Percentiles rank a stretch among this genome's conserved stretches.
Evolutionary conservation across 2,113 vertebrate species (phyloP).

Genomic region (Heterotilapia buettikoferi): DNA sequence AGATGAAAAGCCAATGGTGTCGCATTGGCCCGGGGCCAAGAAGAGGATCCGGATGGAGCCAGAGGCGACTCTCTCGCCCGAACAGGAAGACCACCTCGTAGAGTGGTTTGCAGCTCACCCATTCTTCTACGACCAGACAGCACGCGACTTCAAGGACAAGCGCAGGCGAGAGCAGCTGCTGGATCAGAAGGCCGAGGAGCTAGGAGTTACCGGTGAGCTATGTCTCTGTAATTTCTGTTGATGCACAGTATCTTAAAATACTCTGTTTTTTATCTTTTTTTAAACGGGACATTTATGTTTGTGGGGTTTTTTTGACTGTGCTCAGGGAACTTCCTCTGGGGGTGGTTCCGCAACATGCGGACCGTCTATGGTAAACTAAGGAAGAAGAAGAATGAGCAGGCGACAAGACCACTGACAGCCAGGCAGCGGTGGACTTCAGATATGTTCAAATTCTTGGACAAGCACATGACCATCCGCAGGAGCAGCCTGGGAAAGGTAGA

Average conservation of each 20-base stretch:
- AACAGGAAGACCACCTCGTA: background rate
- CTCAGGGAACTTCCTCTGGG: background rate
- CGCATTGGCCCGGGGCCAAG: background rate
- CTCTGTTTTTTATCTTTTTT: background rate
- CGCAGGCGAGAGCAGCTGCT: background rate
- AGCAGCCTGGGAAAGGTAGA: background rate
- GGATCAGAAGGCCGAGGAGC: background rate
- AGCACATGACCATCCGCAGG: background rate
- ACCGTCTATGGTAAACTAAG: background rate
- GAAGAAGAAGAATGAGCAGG: background rate
- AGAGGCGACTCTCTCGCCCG: background rate
- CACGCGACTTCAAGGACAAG: background rate
- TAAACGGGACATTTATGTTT: background rate
- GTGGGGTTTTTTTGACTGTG: rapidly evolving
- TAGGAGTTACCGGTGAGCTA: background rate
- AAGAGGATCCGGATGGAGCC: background rate
- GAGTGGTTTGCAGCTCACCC: background rate
- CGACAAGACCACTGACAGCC: background rate
- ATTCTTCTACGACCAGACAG: background rate
- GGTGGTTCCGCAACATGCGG: background rate
- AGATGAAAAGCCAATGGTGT: background rate
- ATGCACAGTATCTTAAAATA: background rate
- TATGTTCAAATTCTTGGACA: background rate
- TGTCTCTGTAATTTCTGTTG: rapidly evolving
- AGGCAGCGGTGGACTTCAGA: background rate